Conservation (phyloP, 2,113 vertebrate genomes). For the Bucco capensis region DNA sequence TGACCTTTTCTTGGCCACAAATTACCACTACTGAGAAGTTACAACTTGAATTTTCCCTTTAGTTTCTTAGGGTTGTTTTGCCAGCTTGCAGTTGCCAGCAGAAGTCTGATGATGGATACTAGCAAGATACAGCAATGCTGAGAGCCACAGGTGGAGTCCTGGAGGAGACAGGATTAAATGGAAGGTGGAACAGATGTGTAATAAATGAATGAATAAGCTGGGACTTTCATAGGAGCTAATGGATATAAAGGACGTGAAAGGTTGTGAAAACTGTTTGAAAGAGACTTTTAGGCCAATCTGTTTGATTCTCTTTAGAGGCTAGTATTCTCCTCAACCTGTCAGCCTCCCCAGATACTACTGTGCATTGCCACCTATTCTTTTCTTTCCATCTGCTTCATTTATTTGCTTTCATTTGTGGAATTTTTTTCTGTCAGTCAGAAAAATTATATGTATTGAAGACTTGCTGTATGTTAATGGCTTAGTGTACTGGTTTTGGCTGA, state of each 20-base stretch:
- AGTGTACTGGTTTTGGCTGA: no score
- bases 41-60: neutral
- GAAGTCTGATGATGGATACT: neutral
- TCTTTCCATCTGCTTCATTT: neutral
- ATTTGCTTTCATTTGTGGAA: neutral
- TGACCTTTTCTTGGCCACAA: neutral
- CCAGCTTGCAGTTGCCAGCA: neutral
- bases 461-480: no score
- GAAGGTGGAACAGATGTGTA: neutral
- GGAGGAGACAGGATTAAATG: neutral
- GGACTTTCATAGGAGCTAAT: neutral
- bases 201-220: neutral
- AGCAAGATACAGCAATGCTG: neutral
- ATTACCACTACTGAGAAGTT: neutral
- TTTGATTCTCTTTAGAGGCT: neutral
- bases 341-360: neutral
- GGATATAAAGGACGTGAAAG: neutral
- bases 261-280: neutral
- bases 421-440: neutral
- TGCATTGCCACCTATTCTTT: neutral
- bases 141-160: neutral
- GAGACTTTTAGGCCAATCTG: neutral
- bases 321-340: neutral
- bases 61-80: neutral
- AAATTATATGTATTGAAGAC: neutral